Base-by-base conservation (phyloP, 2,797 vertebrate species). In the Kryptopterus vitreolus region DNA sequence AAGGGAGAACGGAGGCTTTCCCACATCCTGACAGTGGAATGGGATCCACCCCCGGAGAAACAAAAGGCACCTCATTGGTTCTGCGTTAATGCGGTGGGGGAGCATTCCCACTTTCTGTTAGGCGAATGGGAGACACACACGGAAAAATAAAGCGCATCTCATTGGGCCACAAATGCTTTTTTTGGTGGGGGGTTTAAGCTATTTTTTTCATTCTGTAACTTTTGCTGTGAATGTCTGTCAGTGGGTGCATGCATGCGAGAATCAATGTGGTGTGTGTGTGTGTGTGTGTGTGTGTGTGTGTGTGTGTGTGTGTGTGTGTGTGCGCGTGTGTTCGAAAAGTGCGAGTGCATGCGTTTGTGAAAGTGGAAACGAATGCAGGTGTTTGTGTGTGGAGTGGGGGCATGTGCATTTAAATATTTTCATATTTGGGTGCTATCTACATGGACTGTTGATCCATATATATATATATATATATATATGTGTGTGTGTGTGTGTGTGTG, bases 61-160 rank as follows among this genome's bases (percentile, higher is more conserved):
- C 59, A 75, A 38, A 82, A 4, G 87, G 86, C 74, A 87, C 84
- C 85, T 90, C 75, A 92, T 91, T 92, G 94, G 91, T 77, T 74
- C 78, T 22, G 20, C 26, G 38, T 48, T 22, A 18, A 26, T 86
- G 86, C 86, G 86, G 81, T 80, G 82, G 87, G 87, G 80, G 89
- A 85, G 8, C 75, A 65, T 63, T 76, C 75, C 46, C 46, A 76
- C 35, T 43, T 29, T 57, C 63, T 57, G 50, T 46, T 16, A 78
- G 52, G 35, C 62, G 63, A 78, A 68, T 78, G 22, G 33, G 52
- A 68, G n/a, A 33, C 12, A 53, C 75, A 48, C 74, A 76, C 76
- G 31, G 50, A n/a, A 57, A 68, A 68, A 68, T 38, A 29, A 24
- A n/a, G 3, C 4, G 22, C 16, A 8, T 38, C 22, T 72, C 31